phyloP scores from a whole-genome alignment of 1,140 invertebrate species.

The Penaeus japonicus region DNA sequence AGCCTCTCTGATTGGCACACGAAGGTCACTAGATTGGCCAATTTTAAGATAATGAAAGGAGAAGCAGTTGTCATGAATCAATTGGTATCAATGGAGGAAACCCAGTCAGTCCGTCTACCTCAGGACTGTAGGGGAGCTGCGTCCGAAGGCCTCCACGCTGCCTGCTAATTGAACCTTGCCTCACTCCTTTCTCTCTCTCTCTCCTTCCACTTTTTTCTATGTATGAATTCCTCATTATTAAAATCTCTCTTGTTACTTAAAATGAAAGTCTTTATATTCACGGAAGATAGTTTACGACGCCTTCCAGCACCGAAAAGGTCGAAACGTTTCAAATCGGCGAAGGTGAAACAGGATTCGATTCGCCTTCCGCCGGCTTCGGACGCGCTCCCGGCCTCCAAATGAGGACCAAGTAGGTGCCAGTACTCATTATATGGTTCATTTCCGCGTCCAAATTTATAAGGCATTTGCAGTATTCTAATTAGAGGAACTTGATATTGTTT shows the following conservation, averaged over 20 bases:
- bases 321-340: no score
- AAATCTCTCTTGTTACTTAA: background rate
- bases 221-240: background rate
- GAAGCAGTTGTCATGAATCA: constrained; percentile 40
- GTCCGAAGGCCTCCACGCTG: constrained; percentile 8
- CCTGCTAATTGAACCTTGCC: background rate
- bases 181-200: background rate
- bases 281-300: background rate
- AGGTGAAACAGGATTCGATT: no score
- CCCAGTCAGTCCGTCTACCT: constrained; percentile 35
- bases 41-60: constrained; percentile 51
- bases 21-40: constrained; percentile 33
- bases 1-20: background rate
- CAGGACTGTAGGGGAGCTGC: constrained; percentile 42
- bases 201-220: background rate
- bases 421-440: constrained; percentile 25
- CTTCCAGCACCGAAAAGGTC: no score
- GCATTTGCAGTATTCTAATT: no score
- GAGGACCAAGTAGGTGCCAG: constrained; percentile 42
- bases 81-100: constrained; percentile 50
- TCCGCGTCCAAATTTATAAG: background rate
- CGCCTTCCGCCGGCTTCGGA: constrained; percentile 18
- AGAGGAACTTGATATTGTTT: no score
- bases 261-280: background rate
- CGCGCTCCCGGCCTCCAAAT: constrained; percentile 45